Percentiles rank a stretch among this genome's conserved stretches.
These are phyloP conservation scores for Drosophila atripex DNA, from an alignment of 2,888 invertebrate genomes.

Conservation along the genomic window DNA sequence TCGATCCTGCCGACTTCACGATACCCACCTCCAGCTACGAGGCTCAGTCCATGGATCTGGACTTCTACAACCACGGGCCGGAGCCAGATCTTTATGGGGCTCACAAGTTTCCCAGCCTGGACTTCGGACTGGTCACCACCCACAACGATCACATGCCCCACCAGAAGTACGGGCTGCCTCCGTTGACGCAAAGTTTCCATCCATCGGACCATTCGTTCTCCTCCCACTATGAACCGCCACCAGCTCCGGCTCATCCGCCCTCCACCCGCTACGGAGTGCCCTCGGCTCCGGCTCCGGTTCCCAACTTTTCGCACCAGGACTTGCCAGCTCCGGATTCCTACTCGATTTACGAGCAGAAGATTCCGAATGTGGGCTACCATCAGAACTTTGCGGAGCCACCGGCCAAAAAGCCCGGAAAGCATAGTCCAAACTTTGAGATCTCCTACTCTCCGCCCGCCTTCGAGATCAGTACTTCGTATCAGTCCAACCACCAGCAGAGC, in stretches of 20 bases:
- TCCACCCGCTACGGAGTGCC: slow-evolving; percentile 61
- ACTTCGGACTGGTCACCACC: slow-evolving; percentile 51
- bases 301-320: slow-evolving; percentile 39
- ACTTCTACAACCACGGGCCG: slow-evolving; percentile 73
- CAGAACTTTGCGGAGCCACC: slow-evolving; percentile 80
- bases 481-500: slow-evolving; percentile 49
- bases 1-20: slow-evolving; percentile 73
- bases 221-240: slow-evolving; percentile 50
- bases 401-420: neutral
- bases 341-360: slow-evolving; percentile 70
- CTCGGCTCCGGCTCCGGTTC: slow-evolving; percentile 37
- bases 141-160: slow-evolving; percentile 61
- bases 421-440: slow-evolving; percentile 66
- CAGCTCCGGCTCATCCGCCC: slow-evolving; percentile 16
- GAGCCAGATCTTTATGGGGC: slow-evolving; percentile 58
- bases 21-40: slow-evolving; percentile 79
- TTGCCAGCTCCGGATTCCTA: slow-evolving; percentile 57
- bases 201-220: slow-evolving; percentile 40
- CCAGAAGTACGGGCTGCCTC: slow-evolving; percentile 66
- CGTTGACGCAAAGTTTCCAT: slow-evolving; percentile 52
- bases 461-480: slow-evolving; percentile 72
- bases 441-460: slow-evolving; percentile 78
- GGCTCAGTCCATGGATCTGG: slow-evolving; percentile 78
- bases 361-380: slow-evolving; percentile 71
- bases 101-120: slow-evolving; percentile 67